Conservation (phyloP, 2,113 vertebrate genomes). For the Tor tambroides region DNA sequence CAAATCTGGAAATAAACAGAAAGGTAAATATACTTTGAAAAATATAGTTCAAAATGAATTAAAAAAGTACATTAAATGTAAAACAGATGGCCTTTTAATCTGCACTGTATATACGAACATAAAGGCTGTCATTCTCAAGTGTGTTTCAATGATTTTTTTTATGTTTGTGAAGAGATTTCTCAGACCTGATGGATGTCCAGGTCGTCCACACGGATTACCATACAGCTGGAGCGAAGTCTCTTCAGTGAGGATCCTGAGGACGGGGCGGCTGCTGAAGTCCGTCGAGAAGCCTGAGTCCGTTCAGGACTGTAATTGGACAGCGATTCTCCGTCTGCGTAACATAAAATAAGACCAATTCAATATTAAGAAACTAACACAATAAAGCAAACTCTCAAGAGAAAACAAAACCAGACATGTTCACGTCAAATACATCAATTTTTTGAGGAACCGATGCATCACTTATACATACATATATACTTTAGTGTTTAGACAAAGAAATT, state of each 20-base stretch:
- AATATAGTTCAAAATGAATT: too few relatives aligned
- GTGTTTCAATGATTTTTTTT: not conserved
- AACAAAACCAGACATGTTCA: not conserved
- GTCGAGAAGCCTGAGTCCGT: conserved; percentile 64
- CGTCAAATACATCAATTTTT: not conserved
- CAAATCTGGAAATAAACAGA: too few relatives aligned
- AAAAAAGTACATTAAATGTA: too few relatives aligned
- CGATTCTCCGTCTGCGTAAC: conserved; percentile 65
- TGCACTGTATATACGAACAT: not conserved
- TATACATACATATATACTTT: not conserved
- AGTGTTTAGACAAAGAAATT: not conserved
- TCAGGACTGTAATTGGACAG: conserved; percentile 63
- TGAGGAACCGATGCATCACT: not conserved
- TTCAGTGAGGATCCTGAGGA: conserved; percentile 73
- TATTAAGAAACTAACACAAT: not conserved
- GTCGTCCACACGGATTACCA: conserved; percentile 90
- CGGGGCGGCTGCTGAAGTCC: conserved; percentile 66
- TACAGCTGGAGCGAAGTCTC: conserved; percentile 90
- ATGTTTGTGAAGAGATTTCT: not conserved
- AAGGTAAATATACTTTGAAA: too few relatives aligned
- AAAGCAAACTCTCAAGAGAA: not conserved
- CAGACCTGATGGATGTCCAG: conserved; percentile 92
- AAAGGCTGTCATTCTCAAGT: not conserved
- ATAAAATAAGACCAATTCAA: not conserved
- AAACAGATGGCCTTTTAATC: not conserved